A percentile compares a stretch with the other conserved stretches of the same genome.
Conservation (phyloP, 2,888 invertebrate species). For the Linnaemya tessellans region DNA sequence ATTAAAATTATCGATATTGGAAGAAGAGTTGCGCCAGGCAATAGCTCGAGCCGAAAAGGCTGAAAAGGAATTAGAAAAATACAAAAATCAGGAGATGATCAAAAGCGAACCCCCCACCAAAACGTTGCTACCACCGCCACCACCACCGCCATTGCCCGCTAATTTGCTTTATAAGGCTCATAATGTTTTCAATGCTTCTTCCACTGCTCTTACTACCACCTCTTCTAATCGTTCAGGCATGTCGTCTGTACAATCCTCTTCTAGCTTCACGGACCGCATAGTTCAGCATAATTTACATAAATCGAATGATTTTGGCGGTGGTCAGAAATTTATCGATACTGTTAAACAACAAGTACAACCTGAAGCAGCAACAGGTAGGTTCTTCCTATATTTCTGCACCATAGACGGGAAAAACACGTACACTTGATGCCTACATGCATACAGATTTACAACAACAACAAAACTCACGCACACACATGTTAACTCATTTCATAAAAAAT, state of each 20-base stretch:
- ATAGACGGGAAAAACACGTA: conserved; percentile 33
- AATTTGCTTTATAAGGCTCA: conserved; percentile 78
- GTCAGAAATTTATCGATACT: conserved; percentile 80
- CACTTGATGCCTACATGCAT: conserved; percentile 21
- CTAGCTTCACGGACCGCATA: conserved; percentile 76
- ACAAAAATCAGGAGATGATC: conserved; percentile 73
- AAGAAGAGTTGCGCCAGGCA: conserved; percentile 84
- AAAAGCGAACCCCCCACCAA: conserved; percentile 77
- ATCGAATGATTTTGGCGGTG: conserved; percentile 71
- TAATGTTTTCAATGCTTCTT: conserved; percentile 34
- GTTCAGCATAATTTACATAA: conserved; percentile 77
- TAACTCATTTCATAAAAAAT: background rate
- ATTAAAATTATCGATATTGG: conserved; percentile 85
- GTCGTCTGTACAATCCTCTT: conserved; percentile 45
- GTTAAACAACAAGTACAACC: conserved; percentile 82
- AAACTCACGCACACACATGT: background rate
- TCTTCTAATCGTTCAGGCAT: background rate
- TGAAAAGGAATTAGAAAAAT: conserved; percentile 83
- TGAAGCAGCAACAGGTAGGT: conserved; percentile 83
- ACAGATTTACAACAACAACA: conserved; percentile 40
- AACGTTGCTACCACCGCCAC: conserved; percentile 81
- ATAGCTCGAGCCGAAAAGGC: conserved; percentile 84
- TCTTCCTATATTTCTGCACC: conserved; percentile 52
- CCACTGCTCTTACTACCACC: conserved; percentile 1
- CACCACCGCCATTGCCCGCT: conserved; percentile 80